Evolutionary conservation across 2,797 vertebrate species (phyloP).

Genomic region (Eupleurogrammus muticus): DNA sequence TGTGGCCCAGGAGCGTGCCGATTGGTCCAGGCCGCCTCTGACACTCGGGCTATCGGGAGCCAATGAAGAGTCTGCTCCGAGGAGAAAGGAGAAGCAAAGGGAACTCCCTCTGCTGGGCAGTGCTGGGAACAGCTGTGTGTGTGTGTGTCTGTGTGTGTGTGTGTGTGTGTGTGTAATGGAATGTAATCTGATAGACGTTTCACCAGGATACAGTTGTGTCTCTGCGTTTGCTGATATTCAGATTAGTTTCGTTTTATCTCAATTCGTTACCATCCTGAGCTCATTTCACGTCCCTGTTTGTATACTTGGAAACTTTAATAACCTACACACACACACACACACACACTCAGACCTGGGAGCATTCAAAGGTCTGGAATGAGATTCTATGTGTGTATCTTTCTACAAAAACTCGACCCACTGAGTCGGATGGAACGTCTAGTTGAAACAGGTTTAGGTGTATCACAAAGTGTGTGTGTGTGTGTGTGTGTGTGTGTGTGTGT

Average conservation of each 20-base stretch:
- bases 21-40: conserved; percentile 81
- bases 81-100: conserved; percentile 73
- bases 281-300: background rate
- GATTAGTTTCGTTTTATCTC: background rate
- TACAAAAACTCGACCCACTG: conserved; percentile 19
- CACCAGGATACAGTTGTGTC: background rate
- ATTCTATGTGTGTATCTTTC: conserved; percentile 17
- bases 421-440: conserved; percentile 50
- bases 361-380: conserved; percentile 24
- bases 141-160: conserved; percentile 6
- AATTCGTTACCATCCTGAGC: conserved; percentile 75
- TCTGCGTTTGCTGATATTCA: conserved; percentile 3
- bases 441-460: conserved; percentile 10
- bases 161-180: background rate
- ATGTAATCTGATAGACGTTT: conserved; percentile 12
- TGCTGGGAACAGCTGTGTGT: conserved; percentile 21
- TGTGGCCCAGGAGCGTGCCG: conserved; percentile 75
- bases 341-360: conserved; percentile 1
- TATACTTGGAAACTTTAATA: background rate
- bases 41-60: conserved; percentile 70
- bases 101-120: conserved; percentile 70
- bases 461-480: background rate
- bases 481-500: background rate
- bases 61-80: conserved; percentile 79
- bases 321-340: background rate